These are phyloP conservation scores for Pelodiscus sinensis DNA, from an alignment of 2,113 vertebrate genomes.

Conservation along the genomic window DNA sequence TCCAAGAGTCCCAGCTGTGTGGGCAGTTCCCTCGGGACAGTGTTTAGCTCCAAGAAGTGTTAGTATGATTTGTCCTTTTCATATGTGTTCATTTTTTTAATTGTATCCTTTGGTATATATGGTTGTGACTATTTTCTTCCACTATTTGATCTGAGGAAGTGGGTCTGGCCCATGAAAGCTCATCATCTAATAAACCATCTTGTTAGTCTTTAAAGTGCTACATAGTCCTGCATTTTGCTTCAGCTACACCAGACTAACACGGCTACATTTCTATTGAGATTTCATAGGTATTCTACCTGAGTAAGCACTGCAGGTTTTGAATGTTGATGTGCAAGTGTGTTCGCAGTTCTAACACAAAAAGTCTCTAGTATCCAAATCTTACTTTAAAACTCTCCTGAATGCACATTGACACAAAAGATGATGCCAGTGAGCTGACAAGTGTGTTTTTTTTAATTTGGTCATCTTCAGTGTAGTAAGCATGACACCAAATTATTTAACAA, in stretches of 20 bases:
- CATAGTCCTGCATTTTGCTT: no score
- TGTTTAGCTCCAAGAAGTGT: slow-evolving; percentile 25
- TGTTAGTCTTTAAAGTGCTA: no score
- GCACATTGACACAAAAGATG: neutral
- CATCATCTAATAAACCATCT: no score
- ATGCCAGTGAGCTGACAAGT: neutral
- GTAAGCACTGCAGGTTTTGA: neutral
- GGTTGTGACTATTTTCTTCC: no score
- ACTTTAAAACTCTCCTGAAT: neutral
- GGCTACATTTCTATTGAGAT: no score
- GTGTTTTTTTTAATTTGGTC: neutral
- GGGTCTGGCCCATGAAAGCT: no score
- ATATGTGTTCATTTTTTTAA: no score
- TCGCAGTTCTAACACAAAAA: neutral
- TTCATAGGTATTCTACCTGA: neutral
- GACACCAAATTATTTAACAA: neutral
- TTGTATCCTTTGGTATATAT: no score
- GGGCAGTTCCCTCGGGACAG: neutral
- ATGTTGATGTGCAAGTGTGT: neutral
- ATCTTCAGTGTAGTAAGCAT: neutral
- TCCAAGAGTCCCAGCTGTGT: slow-evolving; percentile 20
- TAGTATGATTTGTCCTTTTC: no score
- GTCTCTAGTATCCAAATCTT: neutral
- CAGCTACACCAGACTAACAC: no score
- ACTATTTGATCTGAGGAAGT: no score